Evolutionary conservation across 2,113 vertebrate species (phyloP), one percentile per base, ranked within the genome.

Genomic region (Ahaetulla prasina): DNA sequence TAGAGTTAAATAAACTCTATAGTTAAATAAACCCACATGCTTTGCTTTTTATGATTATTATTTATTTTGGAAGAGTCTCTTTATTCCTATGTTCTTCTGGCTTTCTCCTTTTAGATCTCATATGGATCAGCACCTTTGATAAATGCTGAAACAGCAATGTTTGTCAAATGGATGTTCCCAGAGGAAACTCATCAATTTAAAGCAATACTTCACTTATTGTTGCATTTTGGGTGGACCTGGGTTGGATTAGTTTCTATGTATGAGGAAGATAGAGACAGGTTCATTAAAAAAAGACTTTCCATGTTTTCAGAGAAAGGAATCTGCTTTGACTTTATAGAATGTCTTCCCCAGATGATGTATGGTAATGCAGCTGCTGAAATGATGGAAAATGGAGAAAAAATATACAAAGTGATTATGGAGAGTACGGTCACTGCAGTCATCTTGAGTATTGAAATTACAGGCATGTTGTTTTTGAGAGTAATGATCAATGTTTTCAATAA

Each of bases 391-490:
- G 16, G 0, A 30, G 27, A 30, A 1, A 63, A 63, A 63, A 3
- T 30, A 12, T 63, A 12, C 60, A 63, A 63, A 12, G 10, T 63
- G 3, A 63, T 63, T 1, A 63, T n/a, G 27, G 27, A 30, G 1
- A 63, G 60, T 63, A 63, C 60, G 3, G 60, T n/a, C 27, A 63
- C 10, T 63, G 60, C 60, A 63, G 60, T 63, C 3, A 63, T 63
- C 60, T 63, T 63, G 10, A 30, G 27, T 63, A 3, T 1, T 35
- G 63, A 74, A 35, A 35, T 18, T 74, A 2, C 14, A 35, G n/a
- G 63, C 5, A 35, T 74, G 14, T 0, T 74, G 63, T 0, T 0
- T 35, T 74, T 74, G n/a, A 74, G n/a, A 39, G 0, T 20, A 74
- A 74, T 74, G 1, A 3, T 74, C n/a, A 3, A 8, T 39, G 0